These are phyloP conservation scores for Atta cephalotes DNA, from an alignment of 1,140 invertebrate genomes.

Conservation along the genomic window DNA sequence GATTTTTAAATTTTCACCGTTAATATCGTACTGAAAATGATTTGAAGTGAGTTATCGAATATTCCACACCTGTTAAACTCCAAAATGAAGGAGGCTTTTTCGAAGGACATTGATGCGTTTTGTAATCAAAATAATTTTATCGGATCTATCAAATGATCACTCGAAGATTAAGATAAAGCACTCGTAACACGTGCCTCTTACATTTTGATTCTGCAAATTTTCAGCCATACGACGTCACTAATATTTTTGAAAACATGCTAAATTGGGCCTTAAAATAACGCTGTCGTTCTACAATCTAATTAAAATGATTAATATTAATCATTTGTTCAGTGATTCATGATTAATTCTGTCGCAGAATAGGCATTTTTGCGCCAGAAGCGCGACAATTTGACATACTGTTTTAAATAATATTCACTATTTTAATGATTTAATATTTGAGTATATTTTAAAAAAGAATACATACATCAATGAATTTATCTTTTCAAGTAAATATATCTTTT, in stretches of 20 bases:
- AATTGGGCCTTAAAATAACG: too few species aligned
- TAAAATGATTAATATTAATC: not conserved
- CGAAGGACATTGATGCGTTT: not conserved
- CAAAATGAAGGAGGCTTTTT: not conserved
- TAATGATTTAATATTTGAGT: too few species aligned
- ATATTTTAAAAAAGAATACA: not conserved
- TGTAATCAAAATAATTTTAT: not conserved
- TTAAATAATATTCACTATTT: not conserved
- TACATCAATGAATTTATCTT: not conserved
- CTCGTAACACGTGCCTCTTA: not conserved
- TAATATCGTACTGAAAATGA: not conserved
- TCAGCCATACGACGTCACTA: not conserved
- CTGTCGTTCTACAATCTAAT: too few species aligned
- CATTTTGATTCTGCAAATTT: not conserved
- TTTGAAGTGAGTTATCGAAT: not conserved
- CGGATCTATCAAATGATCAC: not conserved
- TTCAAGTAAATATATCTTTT: not conserved
- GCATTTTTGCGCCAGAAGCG: not conserved
- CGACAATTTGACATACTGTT: not conserved
- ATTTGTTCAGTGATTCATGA: too few species aligned
- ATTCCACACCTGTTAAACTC: not conserved
- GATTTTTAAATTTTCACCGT: not conserved
- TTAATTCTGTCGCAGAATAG: constrained; percentile 26
- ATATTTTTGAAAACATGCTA: not conserved
- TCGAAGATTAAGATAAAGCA: not conserved